These are phyloP conservation scores for Drosophila kurseongensis DNA, from an alignment of 1,140 invertebrate genomes.

Conservation along the genomic window DNA sequence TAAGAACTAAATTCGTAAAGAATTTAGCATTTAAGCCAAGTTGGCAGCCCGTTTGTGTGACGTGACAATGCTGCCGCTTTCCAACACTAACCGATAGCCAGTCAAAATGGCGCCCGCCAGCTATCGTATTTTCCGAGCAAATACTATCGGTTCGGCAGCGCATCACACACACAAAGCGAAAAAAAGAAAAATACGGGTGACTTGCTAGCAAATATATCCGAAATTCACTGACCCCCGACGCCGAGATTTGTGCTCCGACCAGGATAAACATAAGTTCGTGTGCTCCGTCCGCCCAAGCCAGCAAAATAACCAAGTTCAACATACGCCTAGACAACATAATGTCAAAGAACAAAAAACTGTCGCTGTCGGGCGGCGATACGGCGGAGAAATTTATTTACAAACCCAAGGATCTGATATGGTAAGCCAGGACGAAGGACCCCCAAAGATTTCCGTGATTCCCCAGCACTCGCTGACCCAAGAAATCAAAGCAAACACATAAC, in stretches of 20 bases:
- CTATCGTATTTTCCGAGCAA: conserved; percentile 11
- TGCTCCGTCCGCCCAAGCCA: conserved; percentile 50
- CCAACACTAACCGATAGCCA: conserved; percentile 11
- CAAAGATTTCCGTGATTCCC: conserved; percentile 3
- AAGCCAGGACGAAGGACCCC: conserved; percentile 31
- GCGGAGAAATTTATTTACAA: conserved; percentile 82
- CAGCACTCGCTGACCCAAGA: background rate
- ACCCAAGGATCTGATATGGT: conserved; percentile 83
- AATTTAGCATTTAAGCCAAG: too few species aligned
- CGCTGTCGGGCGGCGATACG: conserved; percentile 75
- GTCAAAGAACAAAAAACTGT: conserved; percentile 84
- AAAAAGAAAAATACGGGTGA: conserved; percentile 67
- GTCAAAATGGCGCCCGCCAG: conserved; percentile 41
- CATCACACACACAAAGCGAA: conserved; percentile 64
- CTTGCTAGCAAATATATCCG: conserved; percentile 38
- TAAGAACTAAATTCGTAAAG: background rate
- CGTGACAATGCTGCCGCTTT: background rate
- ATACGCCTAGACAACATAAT: conserved; percentile 82
- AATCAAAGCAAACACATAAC: conserved; percentile 61
- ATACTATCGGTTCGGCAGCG: conserved; percentile 37
- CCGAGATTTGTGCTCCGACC: conserved; percentile 36
- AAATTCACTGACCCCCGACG: conserved; percentile 35
- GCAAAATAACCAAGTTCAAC: conserved; percentile 79
- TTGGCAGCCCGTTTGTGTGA: conserved; percentile 2
- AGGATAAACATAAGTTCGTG: conserved; percentile 33